Evolutionary conservation across 2,888 invertebrate species (phyloP), one percentile per base, ranked within the genome.

Genomic region (Eupithecia centaureata): DNA sequence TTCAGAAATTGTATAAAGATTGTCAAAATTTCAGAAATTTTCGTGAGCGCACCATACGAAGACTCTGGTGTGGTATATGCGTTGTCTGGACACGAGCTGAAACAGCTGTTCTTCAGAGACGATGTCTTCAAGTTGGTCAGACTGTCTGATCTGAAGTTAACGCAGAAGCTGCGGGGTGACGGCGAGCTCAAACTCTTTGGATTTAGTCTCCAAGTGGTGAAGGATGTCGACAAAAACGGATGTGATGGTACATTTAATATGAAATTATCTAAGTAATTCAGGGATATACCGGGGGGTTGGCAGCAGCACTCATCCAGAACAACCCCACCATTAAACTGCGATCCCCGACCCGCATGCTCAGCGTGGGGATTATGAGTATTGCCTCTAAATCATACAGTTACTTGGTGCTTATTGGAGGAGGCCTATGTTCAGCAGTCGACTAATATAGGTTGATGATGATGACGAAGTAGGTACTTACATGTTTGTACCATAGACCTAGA

Each of bases 41-140:
- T 88, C 18, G 81, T 91, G 0, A 85, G 90, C 56, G 90, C 92
- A 1, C 90, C 89, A 0, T 89, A 86, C 54, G 89, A 88, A 70
- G 73, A 84, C 5, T 42, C 47, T 0, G 90, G 90, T 15, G 80
- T 81, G 0, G 70, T 92, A 0, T 90, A 91, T 47, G 75, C 90
- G n/a, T 54, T 92, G 0, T 84, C 86, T 5, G 91, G 91, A 0
- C 75, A 73, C 22, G 86, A 87, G 65, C 42, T 89, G 10, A 72
- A 76, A 38, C 63, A 69, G 30, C 47, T 63, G 28, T 35, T 81
- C 15, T 67, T 75, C 2, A 32, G 1, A 13, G 28, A 71, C 5
- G 35, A 56, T 0, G 59, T 61, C 1, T 61, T 47, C 18, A 76
- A 67, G 10, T 27, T 72, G 10, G 70, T 82, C 10, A 35, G 63